Percentiles rank a stretch among this genome's conserved stretches.
Evolutionary conservation across 2,113 vertebrate genomes (phyloP).

Genomic region (Helogale parvula): DNA sequence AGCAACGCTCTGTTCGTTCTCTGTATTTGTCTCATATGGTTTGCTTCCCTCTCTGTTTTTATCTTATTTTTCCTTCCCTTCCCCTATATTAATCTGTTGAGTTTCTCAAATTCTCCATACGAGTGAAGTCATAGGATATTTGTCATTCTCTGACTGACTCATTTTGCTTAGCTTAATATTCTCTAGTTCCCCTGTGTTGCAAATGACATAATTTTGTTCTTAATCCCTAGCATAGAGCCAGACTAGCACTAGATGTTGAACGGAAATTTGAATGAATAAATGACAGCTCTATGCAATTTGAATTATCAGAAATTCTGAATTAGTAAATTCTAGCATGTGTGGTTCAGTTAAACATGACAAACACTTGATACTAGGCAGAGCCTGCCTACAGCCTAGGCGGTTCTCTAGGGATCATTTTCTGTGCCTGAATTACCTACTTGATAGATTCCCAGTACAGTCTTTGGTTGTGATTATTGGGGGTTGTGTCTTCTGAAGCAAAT

Average conservation of each 20-base stretch:
- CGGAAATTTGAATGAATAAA: background rate
- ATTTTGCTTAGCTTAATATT: too few species aligned
- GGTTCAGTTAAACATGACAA: background rate
- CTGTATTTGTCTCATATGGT: too few species aligned
- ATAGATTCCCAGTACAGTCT: background rate
- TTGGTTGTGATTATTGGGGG: background rate
- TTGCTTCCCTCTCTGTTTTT: too few species aligned
- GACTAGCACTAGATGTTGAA: background rate
- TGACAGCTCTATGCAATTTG: background rate
- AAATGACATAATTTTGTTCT: background rate
- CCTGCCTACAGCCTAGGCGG: background rate
- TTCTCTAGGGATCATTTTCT: background rate
- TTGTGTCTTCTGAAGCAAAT: background rate
- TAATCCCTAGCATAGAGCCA: background rate
- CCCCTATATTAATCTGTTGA: too few species aligned
- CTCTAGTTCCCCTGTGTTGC: too few species aligned
- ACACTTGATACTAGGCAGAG: background rate
- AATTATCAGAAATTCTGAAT: background rate
- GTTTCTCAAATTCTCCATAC: too few species aligned
- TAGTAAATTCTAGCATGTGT: background rate
- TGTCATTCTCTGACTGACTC: too few species aligned
- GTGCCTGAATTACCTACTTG: background rate
- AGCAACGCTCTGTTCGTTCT: too few species aligned
- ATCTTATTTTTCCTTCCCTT: too few species aligned
- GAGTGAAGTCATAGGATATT: too few species aligned